Evolutionary conservation across 2,113 vertebrate species (phyloP), one percentile per base, ranked within the genome.

Genomic region (Siniperca chuatsi): DNA sequence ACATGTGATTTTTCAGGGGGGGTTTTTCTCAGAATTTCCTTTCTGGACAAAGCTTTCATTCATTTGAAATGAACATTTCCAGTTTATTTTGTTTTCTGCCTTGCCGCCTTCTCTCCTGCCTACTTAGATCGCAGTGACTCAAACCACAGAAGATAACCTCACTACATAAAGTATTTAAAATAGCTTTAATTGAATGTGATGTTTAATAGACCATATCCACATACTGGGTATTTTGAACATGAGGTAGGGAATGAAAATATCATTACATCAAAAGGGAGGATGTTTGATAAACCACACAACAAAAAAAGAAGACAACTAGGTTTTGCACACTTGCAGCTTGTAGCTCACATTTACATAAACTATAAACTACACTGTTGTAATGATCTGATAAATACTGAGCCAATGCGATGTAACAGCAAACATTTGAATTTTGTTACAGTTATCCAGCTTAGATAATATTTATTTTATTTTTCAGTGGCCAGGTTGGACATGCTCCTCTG

Each of bases 31-130:
- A 29, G 21, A 40, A 71, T 52, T 29, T 46, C 60, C 66, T 55
- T 64, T 71, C 25, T 21, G 21, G 11, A 71, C n/a, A 78, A 72
- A 70, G 65, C 58, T 25, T 29, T 78, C 7, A 15, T 78, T 64
- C 13, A 46, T n/a, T 9, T n/a, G 3, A 33, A 8, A 29, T 7
- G 4, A 66, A 69, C 40, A 25, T 25, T 58, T 66, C 40, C 35
- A 37, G 37, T 79, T 60, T 57, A 0, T 25, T 20, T 37, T 61
- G 11, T 35, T 46, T 33, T 44, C 23, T 74, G 37, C 8, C 33
- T 15, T 2, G 20, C 20, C 11, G 62, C 64, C 13, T 68, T 42
- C 40, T 46, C 65, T 68, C 70, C 54, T 44, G 35, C 40, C 57
- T 48, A 16, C n/a, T 58, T 37, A 46, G 44, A 66, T 18, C 15